Conservation (phyloP, 2,797 vertebrate species). For the Vultur gryphus region DNA sequence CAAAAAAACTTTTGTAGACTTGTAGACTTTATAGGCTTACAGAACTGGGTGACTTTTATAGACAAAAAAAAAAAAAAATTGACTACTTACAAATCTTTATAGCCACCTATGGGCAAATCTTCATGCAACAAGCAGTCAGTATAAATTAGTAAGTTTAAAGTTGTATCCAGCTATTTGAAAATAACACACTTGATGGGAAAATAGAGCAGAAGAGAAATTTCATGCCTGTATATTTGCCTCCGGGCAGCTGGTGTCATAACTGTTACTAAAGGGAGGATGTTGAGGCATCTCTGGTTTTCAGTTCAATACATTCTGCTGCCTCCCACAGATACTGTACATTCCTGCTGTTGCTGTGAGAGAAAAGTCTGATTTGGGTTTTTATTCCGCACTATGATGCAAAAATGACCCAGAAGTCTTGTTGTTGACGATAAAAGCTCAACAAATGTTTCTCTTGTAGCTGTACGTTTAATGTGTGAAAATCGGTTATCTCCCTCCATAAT, state of each 20-base stretch:
- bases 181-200: fast-evolving
- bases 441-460: background rate
- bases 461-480: background rate
- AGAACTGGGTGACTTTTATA: background rate
- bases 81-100: background rate
- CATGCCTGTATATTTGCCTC: fast-evolving
- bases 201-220: fast-evolving
- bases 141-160: background rate
- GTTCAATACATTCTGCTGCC: fast-evolving
- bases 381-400: background rate
- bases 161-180: background rate
- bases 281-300: background rate
- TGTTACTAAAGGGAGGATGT: background rate
- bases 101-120: background rate
- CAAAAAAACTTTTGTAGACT: background rate
- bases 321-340: fast-evolving
- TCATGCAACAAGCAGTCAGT: background rate
- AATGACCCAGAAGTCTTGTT: background rate
- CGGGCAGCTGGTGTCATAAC: background rate
- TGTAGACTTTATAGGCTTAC: background rate
- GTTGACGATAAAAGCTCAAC: background rate
- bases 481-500: fast-evolving
- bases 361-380: background rate
- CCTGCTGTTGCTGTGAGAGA: background rate
- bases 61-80: background rate